Evolutionary conservation across 37 sponge, comb jelly and placozoan genomes (phyloP), one percentile per base, ranked within the genome.

Genomic region (Dysidea cf. avara): DNA sequence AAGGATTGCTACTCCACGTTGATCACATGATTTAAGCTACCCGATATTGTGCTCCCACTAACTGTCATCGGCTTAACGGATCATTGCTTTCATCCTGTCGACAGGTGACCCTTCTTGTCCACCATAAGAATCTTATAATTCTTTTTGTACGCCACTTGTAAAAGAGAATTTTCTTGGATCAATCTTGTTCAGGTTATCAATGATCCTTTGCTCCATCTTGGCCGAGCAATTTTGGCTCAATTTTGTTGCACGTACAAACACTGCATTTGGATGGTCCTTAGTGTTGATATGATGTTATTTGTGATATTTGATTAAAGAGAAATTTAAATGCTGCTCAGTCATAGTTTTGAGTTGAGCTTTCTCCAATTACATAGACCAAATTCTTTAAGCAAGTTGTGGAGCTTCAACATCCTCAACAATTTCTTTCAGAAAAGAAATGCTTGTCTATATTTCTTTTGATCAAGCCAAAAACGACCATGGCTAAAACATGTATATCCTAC

Each of bases 401-500:
- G 12, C 21, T 11, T 53, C 56, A 21, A 36, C 68, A 38, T 21
- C 39, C 36, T 63, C 64, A 11, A 39, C 64, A 32, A 63, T 11
- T n/a, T 63, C 39, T 13, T 12, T n/a, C 31, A 63, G 64, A 9
- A 62, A 46, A 16, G 34, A 43, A 9, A 73, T 49, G 38, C 53
- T 56, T 12, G 76, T 63, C 64, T 20, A 30, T 63, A 75, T 7
- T 4, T 35, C 32, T 36, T 48, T 32, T 81, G 71, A 0, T 72
- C 33, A 32, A 81, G 40, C 53, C 71, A 81, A 49, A 54, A 71
- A 24, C 77, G 11, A 31, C 75, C 83, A 18, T 76, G 83, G 31
- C 51, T 16, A 37, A 83, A 83, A 36, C 33, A 68, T 30, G 77
- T 83, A 55, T 83, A 71, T 4, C 76, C 83, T 28, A 66, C n/a